Evolutionary conservation across 2,113 vertebrate genomes (phyloP).

Genomic region (Hypocryptadius cinnamomeus): DNA sequence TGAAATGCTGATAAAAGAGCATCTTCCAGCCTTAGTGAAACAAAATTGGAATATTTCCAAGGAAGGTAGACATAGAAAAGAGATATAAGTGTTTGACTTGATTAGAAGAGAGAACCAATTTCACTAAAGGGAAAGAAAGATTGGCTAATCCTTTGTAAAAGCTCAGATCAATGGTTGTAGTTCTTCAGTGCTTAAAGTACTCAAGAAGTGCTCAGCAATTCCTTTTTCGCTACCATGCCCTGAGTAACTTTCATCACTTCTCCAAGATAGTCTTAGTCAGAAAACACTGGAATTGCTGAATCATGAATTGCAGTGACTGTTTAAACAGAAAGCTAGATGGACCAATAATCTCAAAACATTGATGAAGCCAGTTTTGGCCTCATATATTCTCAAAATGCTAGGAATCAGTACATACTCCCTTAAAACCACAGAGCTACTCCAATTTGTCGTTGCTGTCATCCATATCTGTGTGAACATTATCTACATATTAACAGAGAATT

Average conservation of each 20-base stretch:
- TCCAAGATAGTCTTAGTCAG: background rate
- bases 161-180: background rate
- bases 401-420: background rate
- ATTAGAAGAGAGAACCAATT: constrained; percentile 11
- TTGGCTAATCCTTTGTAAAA: background rate
- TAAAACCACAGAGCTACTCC: background rate
- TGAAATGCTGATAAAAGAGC: background rate
- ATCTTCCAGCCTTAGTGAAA: background rate
- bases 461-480: background rate
- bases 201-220: background rate
- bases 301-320: background rate
- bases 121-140: background rate
- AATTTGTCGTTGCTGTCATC: background rate
- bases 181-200: background rate
- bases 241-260: background rate
- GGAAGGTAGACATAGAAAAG: background rate
- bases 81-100: background rate
- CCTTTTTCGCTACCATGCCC: background rate
- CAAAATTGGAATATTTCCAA: background rate
- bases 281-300: background rate
- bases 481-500: background rate
- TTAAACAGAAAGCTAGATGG: background rate
- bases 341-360: background rate
- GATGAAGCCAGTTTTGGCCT: background rate
- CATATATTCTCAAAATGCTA: background rate